Percentiles rank a stretch among this genome's conserved stretches.
Evolutionary conservation across 2,797 vertebrate genomes (phyloP).

Genomic region (Myiothlypis chrysogaster): DNA sequence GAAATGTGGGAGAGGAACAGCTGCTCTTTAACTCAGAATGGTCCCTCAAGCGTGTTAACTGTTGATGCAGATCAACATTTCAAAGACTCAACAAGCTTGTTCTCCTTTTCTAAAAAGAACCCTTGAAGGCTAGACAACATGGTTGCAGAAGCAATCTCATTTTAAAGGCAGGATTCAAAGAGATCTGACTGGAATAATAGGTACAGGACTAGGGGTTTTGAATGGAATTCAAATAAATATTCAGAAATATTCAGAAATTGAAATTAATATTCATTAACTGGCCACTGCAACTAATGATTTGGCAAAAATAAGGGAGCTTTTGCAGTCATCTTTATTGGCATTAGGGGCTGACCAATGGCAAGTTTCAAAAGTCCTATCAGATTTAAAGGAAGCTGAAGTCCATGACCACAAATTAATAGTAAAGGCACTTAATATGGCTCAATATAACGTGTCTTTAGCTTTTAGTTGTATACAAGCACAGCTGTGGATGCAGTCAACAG

Average conservation of each 20-base stretch:
- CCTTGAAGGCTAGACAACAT: neutral
- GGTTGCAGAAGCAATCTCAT: too few relatives aligned
- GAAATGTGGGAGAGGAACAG: neutral
- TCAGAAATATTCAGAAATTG: neutral
- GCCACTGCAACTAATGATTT: neutral
- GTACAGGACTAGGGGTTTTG: neutral
- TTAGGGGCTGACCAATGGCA: neutral
- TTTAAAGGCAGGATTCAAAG: neutral
- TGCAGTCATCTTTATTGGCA: neutral
- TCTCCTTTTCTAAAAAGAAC: neutral
- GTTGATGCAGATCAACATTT: neutral
- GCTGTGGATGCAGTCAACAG: neutral
- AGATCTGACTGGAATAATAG: neutral
- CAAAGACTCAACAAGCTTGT: neutral
- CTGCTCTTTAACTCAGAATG: neutral
- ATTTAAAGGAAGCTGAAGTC: neutral
- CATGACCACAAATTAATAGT: neutral
- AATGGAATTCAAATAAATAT: neutral
- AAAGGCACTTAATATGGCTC: neutral
- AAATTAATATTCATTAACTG: too few relatives aligned
- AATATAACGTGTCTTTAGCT: neutral
- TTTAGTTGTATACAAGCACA: neutral
- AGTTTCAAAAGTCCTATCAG: neutral
- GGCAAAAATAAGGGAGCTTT: neutral
- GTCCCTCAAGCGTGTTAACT: neutral